phyloP scores from a whole-genome alignment of 1,140 invertebrate species.

The Pseudomyrmex pallidus region DNA sequence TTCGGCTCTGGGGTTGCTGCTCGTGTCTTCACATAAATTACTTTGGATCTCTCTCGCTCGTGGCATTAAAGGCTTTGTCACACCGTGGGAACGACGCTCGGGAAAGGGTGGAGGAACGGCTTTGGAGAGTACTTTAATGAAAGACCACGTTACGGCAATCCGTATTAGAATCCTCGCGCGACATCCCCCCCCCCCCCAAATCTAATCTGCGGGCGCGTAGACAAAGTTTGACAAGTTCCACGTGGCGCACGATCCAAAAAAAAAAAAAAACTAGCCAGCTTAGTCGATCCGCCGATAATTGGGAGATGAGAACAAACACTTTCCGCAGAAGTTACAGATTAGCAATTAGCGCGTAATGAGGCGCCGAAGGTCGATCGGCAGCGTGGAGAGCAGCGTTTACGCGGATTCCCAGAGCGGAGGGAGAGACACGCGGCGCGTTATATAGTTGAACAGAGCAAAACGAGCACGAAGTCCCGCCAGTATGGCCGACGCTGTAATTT shows the following conservation, averaged over 20 bases:
- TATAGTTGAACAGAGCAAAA: constrained; percentile 26
- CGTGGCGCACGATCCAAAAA: too few relatives aligned
- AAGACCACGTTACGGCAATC: background rate
- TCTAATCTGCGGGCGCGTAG: background rate
- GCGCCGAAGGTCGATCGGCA: constrained; percentile 1
- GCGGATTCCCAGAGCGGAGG: background rate
- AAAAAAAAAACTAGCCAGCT: background rate
- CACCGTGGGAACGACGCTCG: constrained; percentile 21
- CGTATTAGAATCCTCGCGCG: constrained; percentile 11
- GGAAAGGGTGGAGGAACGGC: background rate
- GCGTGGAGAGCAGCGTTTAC: background rate
- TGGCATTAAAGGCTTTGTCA: constrained; percentile 4
- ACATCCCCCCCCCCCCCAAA: background rate
- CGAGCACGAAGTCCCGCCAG: constrained; percentile 9
- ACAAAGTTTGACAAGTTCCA: too few relatives aligned
- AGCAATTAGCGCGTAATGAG: constrained; percentile 44
- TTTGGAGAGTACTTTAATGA: constrained; percentile 33
- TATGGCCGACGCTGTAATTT: constrained; percentile 50
- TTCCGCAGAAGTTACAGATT: constrained; percentile 19
- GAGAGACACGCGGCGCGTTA: background rate
- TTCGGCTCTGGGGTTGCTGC: background rate
- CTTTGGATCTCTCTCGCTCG: constrained; percentile 4
- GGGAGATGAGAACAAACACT: background rate
- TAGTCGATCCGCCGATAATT: constrained; percentile 26
- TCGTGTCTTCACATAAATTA: constrained; percentile 39